phyloP scores from a whole-genome alignment of 2,888 invertebrate genomes.

The Rotaria macrura region DNA sequence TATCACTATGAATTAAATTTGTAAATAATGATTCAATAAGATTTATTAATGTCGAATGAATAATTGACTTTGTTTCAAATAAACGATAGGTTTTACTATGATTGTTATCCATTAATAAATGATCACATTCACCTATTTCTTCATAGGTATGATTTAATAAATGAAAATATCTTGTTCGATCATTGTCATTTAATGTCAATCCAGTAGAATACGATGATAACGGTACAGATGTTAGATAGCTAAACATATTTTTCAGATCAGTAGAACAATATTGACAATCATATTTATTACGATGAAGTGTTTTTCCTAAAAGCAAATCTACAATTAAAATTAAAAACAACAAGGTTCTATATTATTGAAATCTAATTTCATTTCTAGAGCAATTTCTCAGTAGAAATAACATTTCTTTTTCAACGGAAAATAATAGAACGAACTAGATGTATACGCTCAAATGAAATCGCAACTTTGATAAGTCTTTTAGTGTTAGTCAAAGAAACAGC shows the following conservation, averaged over 20 bases:
- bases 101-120: neutral
- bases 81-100: constrained; percentile 3
- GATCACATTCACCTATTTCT: neutral
- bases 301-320: neutral
- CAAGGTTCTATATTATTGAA: too few species aligned
- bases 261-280: constrained; percentile 4
- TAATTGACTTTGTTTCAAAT: neutral
- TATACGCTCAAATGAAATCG: too few species aligned
- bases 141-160: constrained; percentile 15
- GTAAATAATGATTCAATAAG: neutral
- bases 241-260: neutral
- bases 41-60: neutral
- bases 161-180: neutral
- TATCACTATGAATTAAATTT: constrained; percentile 7
- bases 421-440: too few species aligned
- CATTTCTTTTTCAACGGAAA: too few species aligned
- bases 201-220: neutral
- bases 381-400: too few species aligned
- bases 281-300: neutral
- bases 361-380: too few species aligned
- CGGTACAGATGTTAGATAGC: neutral
- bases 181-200: neutral
- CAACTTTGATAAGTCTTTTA: too few species aligned
- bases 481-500: too few species aligned
- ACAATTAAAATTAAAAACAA: too few species aligned